Percentiles rank a stretch among this genome's conserved stretches.
Evolutionary conservation across 30 jellyfish, hydroid and myxozoan species (phyloP).

Genomic region (Chrysaora quinquecirrha): DNA sequence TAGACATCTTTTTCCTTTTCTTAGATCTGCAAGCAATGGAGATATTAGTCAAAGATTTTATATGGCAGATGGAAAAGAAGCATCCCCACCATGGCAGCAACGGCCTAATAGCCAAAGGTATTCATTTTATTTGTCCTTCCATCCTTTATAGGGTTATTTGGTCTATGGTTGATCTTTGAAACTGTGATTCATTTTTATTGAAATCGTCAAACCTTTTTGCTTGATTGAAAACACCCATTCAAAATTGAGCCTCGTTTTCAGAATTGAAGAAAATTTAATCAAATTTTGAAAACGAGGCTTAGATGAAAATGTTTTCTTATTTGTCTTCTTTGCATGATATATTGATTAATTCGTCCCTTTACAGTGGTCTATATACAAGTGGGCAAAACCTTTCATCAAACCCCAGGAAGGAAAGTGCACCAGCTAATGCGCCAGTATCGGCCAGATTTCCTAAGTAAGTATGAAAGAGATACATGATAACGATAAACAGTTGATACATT

Average conservation of each 20-base stretch:
- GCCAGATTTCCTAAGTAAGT: conserved; percentile 76
- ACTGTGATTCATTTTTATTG: too few species aligned
- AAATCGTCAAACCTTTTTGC: too few species aligned
- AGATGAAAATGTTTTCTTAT: too few species aligned
- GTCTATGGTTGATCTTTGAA: not conserved
- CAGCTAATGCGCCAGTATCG: conserved; percentile 57
- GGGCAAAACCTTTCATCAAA: conserved; percentile 62
- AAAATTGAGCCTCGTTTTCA: too few species aligned
- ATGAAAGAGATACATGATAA: not conserved
- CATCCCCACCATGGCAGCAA: conserved; percentile 83
- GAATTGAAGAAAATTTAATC: too few species aligned
- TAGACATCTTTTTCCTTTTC: not conserved
- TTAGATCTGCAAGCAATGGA: conserved; percentile 57
- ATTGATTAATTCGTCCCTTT: too few species aligned
- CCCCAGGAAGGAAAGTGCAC: conserved; percentile 51
- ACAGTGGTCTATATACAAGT: conserved; percentile 83
- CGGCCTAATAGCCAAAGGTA: conserved; percentile 64
- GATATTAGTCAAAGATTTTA: conserved; percentile 25
- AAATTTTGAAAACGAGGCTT: too few species aligned
- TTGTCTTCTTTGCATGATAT: too few species aligned
- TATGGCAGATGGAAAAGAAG: conserved; percentile 40
- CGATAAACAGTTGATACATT: too few species aligned
- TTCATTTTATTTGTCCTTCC: not conserved
- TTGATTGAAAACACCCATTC: too few species aligned
- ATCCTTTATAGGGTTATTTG: not conserved